Base-by-base conservation (phyloP, 2,797 vertebrate genomes). In the Sylvilagus floridanus region DNA sequence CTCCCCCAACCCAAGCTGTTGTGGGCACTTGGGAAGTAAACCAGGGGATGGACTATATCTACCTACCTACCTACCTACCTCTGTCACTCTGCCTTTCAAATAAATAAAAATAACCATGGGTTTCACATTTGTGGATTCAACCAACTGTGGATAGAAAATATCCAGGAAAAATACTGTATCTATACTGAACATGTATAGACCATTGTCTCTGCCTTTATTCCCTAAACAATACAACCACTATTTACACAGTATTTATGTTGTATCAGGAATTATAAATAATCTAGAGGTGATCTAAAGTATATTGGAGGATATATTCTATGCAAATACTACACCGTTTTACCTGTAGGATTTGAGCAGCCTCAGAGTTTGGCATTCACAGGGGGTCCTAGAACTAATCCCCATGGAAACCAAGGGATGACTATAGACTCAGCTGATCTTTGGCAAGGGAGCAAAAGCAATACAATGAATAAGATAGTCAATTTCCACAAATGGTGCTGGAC, bases 401-500 rank as follows among this genome's bases (percentile, higher is more conserved):
- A 57, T 50, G 22, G 28, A 47, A 16, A 83, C 28, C 62, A 83
- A 83, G 42, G 42, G 28, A 66, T 47, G 28, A 65, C 11, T n/a
- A 4, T 50, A 17, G 5, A 71, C 7, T 88, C 42, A 85, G 63
- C n/a, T 63, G 26, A 91, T 28, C 28, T 88, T 75, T 57, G 32
- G 78, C 62, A 84, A 79, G 69, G 32, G 11, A 35, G 8, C n/a
- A 93, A 95, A 84, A 62, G 17, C 42, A 88, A 84, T 37, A 84
- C 32, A 83, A n/a, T 14, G 17, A 47, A 90, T 37, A 82, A 78
- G 26, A 63, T 0, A 66, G 47, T 63, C 69, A 47, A 79, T 94
- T 89, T n/a, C 14, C 79, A 83, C 22, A 94, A 86, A 78, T 65
- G 19, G 14, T 72, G 54, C 42, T 37, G 5, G 16, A 71, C 78